A percentile compares a stretch with the other conserved stretches of the same genome.
phyloP scores from a whole-genome alignment of 2,888 invertebrate genomes.

The Cyclophora punctaria region DNA sequence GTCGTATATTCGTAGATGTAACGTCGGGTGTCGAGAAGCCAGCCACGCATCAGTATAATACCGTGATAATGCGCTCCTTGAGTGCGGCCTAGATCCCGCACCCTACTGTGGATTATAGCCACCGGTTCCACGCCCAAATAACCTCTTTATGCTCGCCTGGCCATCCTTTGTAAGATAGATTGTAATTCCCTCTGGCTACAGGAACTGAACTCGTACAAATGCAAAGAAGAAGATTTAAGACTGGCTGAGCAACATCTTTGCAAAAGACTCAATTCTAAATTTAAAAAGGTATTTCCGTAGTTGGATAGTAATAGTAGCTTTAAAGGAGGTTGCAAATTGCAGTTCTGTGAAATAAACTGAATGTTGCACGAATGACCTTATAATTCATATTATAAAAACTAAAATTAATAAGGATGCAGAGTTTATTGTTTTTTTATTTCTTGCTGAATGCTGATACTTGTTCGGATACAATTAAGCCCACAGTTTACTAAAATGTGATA shows the following conservation, averaged over 20 bases:
- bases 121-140: conserved; percentile 48
- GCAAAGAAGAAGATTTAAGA: conserved; percentile 7
- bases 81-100: conserved; percentile 52
- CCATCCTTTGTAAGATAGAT: conserved; percentile 40
- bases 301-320: neutral
- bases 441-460: no score
- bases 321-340: no score
- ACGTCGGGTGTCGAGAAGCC: conserved; percentile 39
- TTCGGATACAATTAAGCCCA: no score
- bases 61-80: conserved; percentile 63
- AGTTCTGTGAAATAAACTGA: no score
- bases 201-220: conserved; percentile 10
- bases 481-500: no score
- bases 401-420: no score
- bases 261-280: no score
- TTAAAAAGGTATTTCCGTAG: neutral
- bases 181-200: conserved; percentile 22
- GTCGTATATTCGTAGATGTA: conserved; percentile 34
- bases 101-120: conserved; percentile 60
- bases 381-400: no score
- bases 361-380: no score
- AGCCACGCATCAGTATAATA: conserved; percentile 66
- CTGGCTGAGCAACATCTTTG: conserved; percentile 3
- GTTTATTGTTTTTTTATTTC: no score
- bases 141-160: conserved; percentile 45